Evolutionary conservation across 2,113 vertebrate genomes (phyloP), one percentile per base, ranked within the genome.

Genomic region (Hystrix brachyura): DNA sequence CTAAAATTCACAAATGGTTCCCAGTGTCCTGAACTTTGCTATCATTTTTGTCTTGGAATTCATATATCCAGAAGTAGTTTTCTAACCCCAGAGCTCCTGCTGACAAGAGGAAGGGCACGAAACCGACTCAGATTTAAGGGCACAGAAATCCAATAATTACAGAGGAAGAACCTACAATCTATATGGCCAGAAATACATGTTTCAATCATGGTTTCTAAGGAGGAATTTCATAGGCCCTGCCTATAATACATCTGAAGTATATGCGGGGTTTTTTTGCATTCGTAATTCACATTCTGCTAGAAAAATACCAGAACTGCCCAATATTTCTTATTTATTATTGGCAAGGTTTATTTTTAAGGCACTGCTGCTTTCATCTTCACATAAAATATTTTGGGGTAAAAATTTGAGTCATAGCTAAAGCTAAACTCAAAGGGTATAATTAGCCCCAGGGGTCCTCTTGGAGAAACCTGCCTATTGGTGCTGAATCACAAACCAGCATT

Each of bases 401-500:
- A 87, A 64, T 87, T 79, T 91, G 94, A 89, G 48, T 96, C 80
- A 23, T 60, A 91, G 62, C 83, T 91, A 86, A 96, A 94, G 90
- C 55, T 89, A 94, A 88, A 88, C 53, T 95, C 96, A 57, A 62
- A 95, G 82, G 94, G 51, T 83, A 13, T 97, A 94, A 96, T 97
- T 98, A 96, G 97, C 94, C 92, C 87, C 88, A 81, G 91, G 94
- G 94, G 94, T 96, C 94, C 93, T 80, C 90, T 95, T 86, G 87
- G 80, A 76, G 79, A 96, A 81, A 97, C 95, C 91, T 97, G 83
- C 94, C 80, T 21, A 57, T 87, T 91, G 97, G 94, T 96, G 93
- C 95, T 97, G 95, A 97, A 91, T 86, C 48, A 82, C 94, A 95
- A 98, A 84, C 96, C 97, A 93, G 72, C 97, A 59, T 96, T 97